Evolutionary conservation across 2,888 invertebrate species (phyloP).

Genomic region (Diachrysia chrysitis): DNA sequence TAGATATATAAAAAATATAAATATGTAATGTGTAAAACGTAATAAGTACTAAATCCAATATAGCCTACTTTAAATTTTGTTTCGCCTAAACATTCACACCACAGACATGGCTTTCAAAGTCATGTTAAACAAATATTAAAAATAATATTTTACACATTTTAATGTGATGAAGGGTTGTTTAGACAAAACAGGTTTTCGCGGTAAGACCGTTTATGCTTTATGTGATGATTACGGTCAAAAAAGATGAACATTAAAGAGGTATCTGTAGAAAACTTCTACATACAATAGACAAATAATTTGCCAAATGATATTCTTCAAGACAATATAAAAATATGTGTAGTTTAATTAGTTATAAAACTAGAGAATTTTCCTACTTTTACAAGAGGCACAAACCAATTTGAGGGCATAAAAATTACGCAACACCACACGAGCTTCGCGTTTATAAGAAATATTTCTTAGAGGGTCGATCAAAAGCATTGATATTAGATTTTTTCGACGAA

Average conservation of each 20-base stretch:
- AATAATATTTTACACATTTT: background rate
- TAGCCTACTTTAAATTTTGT: background rate
- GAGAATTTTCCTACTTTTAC: too few relatives aligned
- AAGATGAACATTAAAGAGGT: background rate
- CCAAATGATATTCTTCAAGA: too few relatives aligned
- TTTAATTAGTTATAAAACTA: too few relatives aligned
- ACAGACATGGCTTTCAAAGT: background rate
- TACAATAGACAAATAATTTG: too few relatives aligned
- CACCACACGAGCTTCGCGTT: too few relatives aligned
- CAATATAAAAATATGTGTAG: too few relatives aligned
- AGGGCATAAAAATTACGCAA: too few relatives aligned
- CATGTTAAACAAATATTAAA: background rate
- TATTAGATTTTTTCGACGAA: too few relatives aligned
- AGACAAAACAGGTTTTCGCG: background rate
- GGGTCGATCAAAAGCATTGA: too few relatives aligned
- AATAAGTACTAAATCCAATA: background rate
- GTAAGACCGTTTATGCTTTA: background rate
- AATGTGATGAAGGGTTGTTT: background rate
- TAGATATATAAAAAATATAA: slow-evolving; percentile 13
- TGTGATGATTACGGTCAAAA: background rate
- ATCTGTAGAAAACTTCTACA: background rate
- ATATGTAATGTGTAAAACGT: background rate
- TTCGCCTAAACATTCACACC: background rate
- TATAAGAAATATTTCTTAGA: too few relatives aligned
- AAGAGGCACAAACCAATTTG: too few relatives aligned